Base-by-base conservation (phyloP, 2,888 invertebrate genomes). In the Perizoma affinitatum region DNA sequence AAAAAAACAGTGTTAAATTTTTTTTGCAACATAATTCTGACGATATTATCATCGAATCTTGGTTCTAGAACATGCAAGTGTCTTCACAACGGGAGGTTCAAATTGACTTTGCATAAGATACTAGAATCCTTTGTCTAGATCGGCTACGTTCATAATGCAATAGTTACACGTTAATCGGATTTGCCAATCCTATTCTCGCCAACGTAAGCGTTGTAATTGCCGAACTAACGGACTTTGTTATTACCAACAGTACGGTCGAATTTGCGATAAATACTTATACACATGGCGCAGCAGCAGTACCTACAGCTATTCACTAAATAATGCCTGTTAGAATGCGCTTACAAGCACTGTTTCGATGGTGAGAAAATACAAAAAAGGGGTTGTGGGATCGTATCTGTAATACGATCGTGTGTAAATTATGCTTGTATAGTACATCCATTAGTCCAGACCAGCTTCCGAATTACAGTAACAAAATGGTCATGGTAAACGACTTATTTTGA, bases 41-140 rank as follows among this genome's bases (percentile, higher is more conserved):
- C 22, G 3, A 22, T 22, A 22, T 22, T 22, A 22, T 22, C 22
- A 22, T 22, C 22, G 22, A 22, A 22, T 22, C 22, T 22, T 22
- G 22, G 22, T 22, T 22, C 22, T 22, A 22, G 22, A 3, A 22
- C 22, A 22, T 22, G 22, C 22, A 22, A 22, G 22, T 22, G 1
- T 22, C 22, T 22, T 22, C 22, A 22, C 22, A 22, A 22, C 22
- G 22, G 22, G 22, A 22, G 22, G 22, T 22, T 22, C 4, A 6
- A 38, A 38, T 38, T 5, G 7, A 22, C 40, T 56, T 8, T 4
- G 9, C 6, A 34, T 60, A 58, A 60, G 78, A 78, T 75, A 75
- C 44, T 52, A 75, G 69, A 67, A 78, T 67, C 82, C 82, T 82
- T 83, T 83, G 83, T 82, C 76, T 80, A 58, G 58, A 66, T 65